Base-by-base conservation (phyloP, 2,113 vertebrate species). In the Pseudopodoces humilis region DNA sequence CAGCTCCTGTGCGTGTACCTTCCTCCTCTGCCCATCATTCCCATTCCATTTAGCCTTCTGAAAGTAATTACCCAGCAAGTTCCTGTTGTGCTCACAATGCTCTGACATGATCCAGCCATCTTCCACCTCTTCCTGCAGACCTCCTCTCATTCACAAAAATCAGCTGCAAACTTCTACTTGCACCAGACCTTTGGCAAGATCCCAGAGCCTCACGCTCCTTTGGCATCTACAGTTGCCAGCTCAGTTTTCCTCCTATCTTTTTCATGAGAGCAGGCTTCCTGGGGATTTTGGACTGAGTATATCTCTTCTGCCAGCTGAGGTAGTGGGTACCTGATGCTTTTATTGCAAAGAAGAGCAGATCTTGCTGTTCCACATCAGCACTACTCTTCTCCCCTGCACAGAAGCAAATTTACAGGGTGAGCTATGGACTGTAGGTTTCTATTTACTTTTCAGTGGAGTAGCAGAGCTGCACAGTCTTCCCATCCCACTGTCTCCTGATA, bases 111-210 rank as follows among this genome's bases (percentile, higher is more conserved):
- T 80, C 63, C 55, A 91, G 44, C 35, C 30, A 67, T 72, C 39
- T 90, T 74, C 46, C 28, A 74, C 70, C 59, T 65, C 62, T 46
- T 91, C 35, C 71, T 79, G 41, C 67, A 76, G 59, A 33, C 46
- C 37, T 87, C 37, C 30, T 62, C 43, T 91, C 81, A 91, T 92
- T 90, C 87, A 91, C 50, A 91, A 72, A 95, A 92, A 47, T 44
- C 67, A 88, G 46, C 63, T 35, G 35, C 82, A 74, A 27, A 43
- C 39, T 90, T 70, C 84, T 63, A 94, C 84, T 94, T 59, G n/a
- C 41, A 64, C 28, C 74, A 84, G 89, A 72, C 67, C 89, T 87
- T 77, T 65, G 59, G 70, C 82, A 72, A 46, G 23, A 76, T 65
- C 86, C 62, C 84, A 89, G 77, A 84, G n/a, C 27, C 43, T 93